Evolutionary conservation across 2,113 vertebrate species (phyloP).

Genomic region (Oreochromis niloticus): DNA sequence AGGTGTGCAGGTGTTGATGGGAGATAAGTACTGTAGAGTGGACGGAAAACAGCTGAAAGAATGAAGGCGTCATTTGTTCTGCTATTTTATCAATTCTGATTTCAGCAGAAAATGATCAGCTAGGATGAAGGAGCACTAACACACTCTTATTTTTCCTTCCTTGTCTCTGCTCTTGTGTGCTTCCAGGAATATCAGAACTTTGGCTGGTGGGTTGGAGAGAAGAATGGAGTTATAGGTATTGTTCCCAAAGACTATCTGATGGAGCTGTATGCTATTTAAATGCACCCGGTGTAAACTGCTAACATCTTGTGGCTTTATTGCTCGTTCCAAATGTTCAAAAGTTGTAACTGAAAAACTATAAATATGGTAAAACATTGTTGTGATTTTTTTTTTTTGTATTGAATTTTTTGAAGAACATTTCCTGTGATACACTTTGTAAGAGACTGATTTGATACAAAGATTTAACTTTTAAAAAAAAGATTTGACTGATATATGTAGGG

Average conservation of each 20-base stretch:
- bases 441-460: background rate
- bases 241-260: conserved; percentile 94
- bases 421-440: background rate
- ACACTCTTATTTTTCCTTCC: background rate
- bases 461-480: background rate
- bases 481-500: background rate
- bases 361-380: background rate
- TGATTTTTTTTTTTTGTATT: background rate
- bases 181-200: conserved; percentile 91
- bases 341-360: background rate
- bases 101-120: background rate
- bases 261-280: conserved; percentile 90
- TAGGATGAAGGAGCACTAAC: background rate
- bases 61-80: background rate
- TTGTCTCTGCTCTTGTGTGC: conserved; percentile 13
- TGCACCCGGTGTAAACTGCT: conserved; percentile 70
- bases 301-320: background rate
- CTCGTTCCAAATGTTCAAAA: background rate
- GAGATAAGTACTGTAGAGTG: background rate
- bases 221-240: conserved; percentile 90
- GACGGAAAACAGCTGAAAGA: background rate
- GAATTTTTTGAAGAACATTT: background rate
- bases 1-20: background rate
- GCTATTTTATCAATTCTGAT: background rate
- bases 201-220: conserved; percentile 98